Percentiles rank a stretch among this genome's conserved stretches.
Evolutionary conservation across 2,113 vertebrate genomes (phyloP).

Genomic region (Ascaphus truei): DNA sequence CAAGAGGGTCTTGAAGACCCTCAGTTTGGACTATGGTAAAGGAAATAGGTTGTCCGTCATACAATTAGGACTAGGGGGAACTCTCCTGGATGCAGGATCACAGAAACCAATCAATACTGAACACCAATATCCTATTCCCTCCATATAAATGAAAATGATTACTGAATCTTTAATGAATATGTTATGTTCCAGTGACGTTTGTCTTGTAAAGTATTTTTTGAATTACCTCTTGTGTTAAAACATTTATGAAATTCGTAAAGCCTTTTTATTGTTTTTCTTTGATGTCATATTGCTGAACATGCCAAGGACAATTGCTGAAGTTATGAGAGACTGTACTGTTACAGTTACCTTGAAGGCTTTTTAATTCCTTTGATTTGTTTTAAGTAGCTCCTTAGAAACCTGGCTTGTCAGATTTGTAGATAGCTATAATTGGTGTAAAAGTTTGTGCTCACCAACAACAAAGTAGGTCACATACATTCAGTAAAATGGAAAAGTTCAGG

Average conservation of each 20-base stretch:
- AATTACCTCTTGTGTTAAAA: constrained; percentile 16
- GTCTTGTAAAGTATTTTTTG: constrained; percentile 26
- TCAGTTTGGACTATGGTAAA: too few relatives aligned
- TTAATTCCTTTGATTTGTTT: constrained; percentile 61
- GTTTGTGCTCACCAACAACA: constrained; percentile 40
- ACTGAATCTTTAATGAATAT: constrained; percentile 10
- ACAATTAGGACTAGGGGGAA: too few relatives aligned
- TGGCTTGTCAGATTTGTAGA: constrained; percentile 49
- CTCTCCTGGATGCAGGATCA: too few relatives aligned
- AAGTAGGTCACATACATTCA: constrained; percentile 41
- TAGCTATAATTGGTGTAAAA: constrained; percentile 50
- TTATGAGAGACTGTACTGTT: constrained; percentile 42
- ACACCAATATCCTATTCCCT: background rate
- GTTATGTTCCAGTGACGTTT: constrained; percentile 17
- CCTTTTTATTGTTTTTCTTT: constrained; percentile 39
- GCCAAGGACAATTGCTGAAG: constrained; percentile 51
- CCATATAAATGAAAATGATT: background rate
- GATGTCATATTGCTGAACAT: constrained; percentile 42
- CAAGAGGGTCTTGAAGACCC: too few relatives aligned
- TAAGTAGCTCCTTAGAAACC: constrained; percentile 51
- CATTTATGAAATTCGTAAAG: constrained; percentile 45
- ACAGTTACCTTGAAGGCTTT: constrained; percentile 45
- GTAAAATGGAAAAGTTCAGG: constrained; percentile 51
- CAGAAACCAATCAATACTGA: background rate
- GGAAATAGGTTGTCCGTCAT: too few relatives aligned